Conservation (phyloP, 30 jellyfish, hydroid and myxozoan species). For the Sanderia malayensis region DNA sequence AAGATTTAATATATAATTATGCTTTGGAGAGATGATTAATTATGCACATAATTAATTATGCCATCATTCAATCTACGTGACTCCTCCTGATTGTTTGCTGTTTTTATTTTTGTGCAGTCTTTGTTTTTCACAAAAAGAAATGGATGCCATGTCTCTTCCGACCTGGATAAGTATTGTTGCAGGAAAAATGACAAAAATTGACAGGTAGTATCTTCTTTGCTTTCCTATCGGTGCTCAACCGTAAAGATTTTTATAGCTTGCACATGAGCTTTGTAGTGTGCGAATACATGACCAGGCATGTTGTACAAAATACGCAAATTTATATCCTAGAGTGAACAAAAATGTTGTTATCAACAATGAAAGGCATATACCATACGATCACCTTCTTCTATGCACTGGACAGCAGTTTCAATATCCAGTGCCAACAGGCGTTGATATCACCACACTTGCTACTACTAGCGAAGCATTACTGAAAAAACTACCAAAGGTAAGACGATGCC, state of each 20-base stretch:
- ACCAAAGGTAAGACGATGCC: conserved; percentile 47
- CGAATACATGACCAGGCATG: too few relatives aligned
- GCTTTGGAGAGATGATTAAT: too few relatives aligned
- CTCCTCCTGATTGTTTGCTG: too few relatives aligned
- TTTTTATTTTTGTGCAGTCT: conserved; percentile 55
- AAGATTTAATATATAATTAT: too few relatives aligned
- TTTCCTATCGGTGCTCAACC: too few relatives aligned
- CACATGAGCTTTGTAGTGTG: too few relatives aligned
- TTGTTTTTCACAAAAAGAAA: conserved; percentile 57
- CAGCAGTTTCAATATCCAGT: conserved; percentile 80
- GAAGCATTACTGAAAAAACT: conserved; percentile 60
- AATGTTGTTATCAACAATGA: conserved; percentile 46
- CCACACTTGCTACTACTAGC: conserved; percentile 64
- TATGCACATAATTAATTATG: too few relatives aligned
- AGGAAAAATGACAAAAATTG: conserved; percentile 78
- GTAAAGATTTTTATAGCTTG: too few relatives aligned
- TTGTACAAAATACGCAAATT: too few relatives aligned
- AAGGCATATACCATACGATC: conserved; percentile 77
- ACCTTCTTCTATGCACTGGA: conserved; percentile 95
- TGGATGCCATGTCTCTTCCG: conserved; percentile 58
- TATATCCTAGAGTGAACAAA: conserved; percentile 74
- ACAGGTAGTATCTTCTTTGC: conserved; percentile 77
- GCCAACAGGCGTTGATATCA: conserved; percentile 83
- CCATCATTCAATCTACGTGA: too few relatives aligned
- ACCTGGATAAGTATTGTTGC: conserved; percentile 90